Evolutionary conservation across 2,888 invertebrate genomes (phyloP).

Genomic region (Cylloceria caligata): DNA sequence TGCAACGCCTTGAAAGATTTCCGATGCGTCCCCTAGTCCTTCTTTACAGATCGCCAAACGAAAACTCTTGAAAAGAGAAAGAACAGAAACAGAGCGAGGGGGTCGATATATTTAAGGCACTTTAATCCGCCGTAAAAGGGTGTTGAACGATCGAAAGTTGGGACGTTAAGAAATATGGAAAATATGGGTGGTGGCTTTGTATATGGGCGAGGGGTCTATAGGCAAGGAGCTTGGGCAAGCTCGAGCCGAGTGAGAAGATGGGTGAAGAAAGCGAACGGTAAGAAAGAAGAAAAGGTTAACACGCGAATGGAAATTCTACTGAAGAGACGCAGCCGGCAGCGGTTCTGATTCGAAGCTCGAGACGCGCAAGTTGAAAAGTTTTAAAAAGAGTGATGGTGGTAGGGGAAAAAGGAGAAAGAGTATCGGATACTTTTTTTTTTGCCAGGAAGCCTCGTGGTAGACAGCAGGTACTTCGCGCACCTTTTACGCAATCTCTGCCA

Average conservation of each 20-base stretch:
- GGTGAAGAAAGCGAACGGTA: neutral
- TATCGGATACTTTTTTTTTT: conserved; percentile 29
- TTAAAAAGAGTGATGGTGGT: neutral
- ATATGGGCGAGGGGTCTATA: no score
- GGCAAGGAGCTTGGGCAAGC: neutral
- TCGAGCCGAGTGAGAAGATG: neutral
- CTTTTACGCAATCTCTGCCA: conserved; percentile 58
- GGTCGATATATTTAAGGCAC: conserved; percentile 27
- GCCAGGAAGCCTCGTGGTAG: conserved; percentile 24
- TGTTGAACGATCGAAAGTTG: conserved; percentile 37
- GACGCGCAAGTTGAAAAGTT: conserved; percentile 35
- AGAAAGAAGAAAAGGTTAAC: conserved; percentile 27
- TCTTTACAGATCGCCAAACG: conserved; percentile 1
- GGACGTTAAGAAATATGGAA: conserved; percentile 49
- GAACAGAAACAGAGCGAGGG: neutral
- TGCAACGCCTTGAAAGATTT: conserved; percentile 16
- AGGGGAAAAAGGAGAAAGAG: conserved; percentile 28
- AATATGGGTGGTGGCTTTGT: conserved; percentile 49
- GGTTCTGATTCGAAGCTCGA: conserved; percentile 34
- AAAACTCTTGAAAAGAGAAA: conserved; percentile 19
- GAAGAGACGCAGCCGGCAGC: conserved; percentile 1
- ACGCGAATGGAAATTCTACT: conserved; percentile 21
- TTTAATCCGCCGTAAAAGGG: conserved; percentile 40
- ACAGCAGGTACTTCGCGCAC: conserved; percentile 43
- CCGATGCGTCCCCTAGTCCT: neutral